These are phyloP conservation scores for Saimiri boliviensis DNA, from an alignment of 2,113 vertebrate genomes.

Conservation along the genomic window DNA sequence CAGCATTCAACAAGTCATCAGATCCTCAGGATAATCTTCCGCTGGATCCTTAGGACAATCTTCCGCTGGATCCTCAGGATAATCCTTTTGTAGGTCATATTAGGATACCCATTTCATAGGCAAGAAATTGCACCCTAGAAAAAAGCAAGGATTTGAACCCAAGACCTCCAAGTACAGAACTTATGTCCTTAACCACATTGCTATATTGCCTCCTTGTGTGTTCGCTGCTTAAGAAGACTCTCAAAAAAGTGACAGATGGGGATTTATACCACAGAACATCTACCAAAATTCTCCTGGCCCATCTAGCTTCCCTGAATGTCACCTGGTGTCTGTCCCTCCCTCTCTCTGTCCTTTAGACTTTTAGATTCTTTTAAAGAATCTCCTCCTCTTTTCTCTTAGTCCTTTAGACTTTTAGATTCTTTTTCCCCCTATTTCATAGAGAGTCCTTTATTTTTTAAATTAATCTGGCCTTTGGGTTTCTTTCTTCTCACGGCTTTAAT, in stretches of 20 bases:
- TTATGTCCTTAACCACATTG: not conserved
- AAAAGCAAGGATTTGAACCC: not conserved
- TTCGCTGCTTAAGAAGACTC: not conserved
- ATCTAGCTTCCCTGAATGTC: not conserved
- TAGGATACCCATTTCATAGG: not conserved
- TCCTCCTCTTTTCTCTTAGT: not conserved
- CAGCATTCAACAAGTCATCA: not conserved
- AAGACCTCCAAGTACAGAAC: not conserved
- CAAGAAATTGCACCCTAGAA: not conserved
- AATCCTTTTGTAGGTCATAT: not conserved
- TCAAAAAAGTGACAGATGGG: not conserved
- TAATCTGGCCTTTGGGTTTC: not conserved
- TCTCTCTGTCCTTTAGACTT: not conserved
- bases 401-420: not conserved
- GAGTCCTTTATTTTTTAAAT: not conserved
- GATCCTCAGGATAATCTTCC: not conserved
- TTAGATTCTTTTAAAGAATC: not conserved
- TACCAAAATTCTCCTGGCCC: not conserved
- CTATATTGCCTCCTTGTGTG: not conserved
- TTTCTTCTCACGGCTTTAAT: not conserved
- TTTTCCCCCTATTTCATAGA: not conserved
- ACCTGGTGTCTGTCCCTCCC: not conserved
- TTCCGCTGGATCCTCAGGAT: not conserved
- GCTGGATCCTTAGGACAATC: not conserved
- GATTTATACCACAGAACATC: not conserved